Conservation (phyloP, 2,888 invertebrate genomes). For the Orthosia gothica region DNA sequence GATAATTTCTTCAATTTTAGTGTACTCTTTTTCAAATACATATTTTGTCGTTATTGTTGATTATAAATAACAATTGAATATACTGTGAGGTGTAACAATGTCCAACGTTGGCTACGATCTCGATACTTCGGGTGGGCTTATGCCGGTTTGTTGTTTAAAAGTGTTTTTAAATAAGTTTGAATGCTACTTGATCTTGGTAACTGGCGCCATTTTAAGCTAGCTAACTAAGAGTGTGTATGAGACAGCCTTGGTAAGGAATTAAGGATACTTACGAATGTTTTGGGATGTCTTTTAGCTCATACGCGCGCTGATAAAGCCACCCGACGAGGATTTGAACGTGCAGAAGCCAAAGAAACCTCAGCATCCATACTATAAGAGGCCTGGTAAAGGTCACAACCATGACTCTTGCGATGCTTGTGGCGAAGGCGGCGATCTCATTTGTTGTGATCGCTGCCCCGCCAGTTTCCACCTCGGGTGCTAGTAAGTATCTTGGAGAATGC, state of each 20-base stretch:
- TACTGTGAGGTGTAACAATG: conserved; percentile 74
- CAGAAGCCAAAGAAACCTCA: conserved; percentile 92
- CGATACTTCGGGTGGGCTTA: conserved; percentile 95
- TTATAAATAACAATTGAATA: conserved; percentile 53
- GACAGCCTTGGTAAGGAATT: conserved; percentile 26
- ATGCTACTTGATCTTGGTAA: conserved; percentile 54
- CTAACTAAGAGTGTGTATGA: conserved; percentile 31
- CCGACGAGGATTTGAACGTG: conserved; percentile 93
- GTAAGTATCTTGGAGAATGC: conserved; percentile 91
- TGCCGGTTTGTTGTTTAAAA: conserved; percentile 94
- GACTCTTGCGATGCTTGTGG: conserved; percentile 98
- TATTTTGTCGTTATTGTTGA: conserved; percentile 44
- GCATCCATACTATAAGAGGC: conserved; percentile 96
- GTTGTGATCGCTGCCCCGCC: conserved; percentile 98
- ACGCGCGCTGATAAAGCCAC: conserved; percentile 97
- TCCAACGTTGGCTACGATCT: conserved; percentile 94
- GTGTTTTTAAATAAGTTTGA: conserved; percentile 60
- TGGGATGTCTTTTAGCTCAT: conserved; percentile 93
- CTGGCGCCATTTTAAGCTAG: conserved; percentile 79
- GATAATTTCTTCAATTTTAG: conserved; percentile 52
- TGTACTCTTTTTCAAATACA: conserved; percentile 39
- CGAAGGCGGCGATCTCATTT: conserved; percentile 98
- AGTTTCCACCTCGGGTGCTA: conserved; percentile 99
- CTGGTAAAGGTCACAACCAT: conserved; percentile 97
- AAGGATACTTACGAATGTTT: conserved; percentile 42